Evolutionary conservation across 1,140 invertebrate genomes (phyloP).

Genomic region (Apis mellifera): DNA sequence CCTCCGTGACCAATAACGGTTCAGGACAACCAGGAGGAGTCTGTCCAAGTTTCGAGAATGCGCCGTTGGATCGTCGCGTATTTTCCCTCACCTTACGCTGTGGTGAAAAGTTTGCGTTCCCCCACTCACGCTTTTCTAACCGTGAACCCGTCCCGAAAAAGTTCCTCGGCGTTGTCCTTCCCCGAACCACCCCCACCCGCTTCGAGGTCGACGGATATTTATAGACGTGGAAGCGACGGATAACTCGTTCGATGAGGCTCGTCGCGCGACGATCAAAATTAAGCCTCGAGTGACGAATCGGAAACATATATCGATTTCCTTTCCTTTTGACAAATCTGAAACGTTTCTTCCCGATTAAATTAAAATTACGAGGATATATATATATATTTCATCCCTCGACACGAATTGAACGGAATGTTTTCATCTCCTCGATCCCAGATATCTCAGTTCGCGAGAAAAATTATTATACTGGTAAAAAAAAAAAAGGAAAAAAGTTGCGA

Average conservation of each 20-base stretch:
- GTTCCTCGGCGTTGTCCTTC: constrained; percentile 31
- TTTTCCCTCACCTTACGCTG: constrained; percentile 1
- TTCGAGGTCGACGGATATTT: constrained; percentile 35
- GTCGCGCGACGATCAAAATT: neutral
- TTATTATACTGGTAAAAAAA: constrained; percentile 7
- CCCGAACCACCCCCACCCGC: neutral
- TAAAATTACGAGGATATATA: too few relatives aligned
- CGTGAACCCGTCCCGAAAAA: constrained; percentile 54
- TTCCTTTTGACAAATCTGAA: too few relatives aligned
- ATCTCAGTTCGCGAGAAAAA: neutral
- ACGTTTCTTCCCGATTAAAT: too few relatives aligned
- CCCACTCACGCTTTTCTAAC: constrained; percentile 45
- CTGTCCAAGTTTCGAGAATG: constrained; percentile 56
- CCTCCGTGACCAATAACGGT: constrained; percentile 14
- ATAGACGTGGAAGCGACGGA: constrained; percentile 38
- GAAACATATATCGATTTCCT: too few relatives aligned
- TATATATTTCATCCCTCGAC: too few relatives aligned
- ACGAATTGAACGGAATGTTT: too few relatives aligned
- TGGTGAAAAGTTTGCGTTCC: constrained; percentile 47
- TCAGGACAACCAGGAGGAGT: neutral
- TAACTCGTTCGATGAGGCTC: constrained; percentile 4
- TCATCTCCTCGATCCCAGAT: too few relatives aligned
- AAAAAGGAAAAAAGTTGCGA: neutral
- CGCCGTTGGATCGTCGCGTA: neutral
- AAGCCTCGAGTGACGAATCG: neutral